Conservation (phyloP, 2,797 vertebrate genomes). For the Cynopterus sphinx region DNA sequence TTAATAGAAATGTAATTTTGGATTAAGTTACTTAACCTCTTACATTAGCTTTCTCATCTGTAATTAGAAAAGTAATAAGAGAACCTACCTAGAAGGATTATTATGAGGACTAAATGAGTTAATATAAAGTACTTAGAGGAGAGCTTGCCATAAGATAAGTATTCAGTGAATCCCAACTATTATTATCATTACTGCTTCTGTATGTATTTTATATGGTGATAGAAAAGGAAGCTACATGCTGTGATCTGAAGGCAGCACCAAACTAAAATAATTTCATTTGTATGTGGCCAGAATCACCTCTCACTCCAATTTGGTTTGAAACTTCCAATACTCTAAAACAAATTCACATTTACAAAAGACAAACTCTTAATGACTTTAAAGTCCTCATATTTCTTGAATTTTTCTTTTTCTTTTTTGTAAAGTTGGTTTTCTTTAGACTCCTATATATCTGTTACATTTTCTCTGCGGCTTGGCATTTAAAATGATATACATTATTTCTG, state of each 20-base stretch:
- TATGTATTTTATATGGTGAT: neutral
- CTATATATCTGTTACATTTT: neutral
- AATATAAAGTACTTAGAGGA: neutral
- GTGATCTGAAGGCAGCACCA: neutral
- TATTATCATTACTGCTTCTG: neutral
- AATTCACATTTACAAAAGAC: neutral
- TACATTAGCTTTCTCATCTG: neutral
- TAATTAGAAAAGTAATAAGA: neutral
- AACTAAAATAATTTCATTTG: conserved; percentile 34
- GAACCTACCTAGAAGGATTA: neutral
- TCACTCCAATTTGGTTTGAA: neutral
- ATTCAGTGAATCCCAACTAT: neutral
- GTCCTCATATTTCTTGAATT: neutral
- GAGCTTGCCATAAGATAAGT: neutral
- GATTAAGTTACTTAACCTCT: neutral
- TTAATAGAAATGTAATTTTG: neutral
- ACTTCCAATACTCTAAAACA: neutral
- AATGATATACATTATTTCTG: neutral
- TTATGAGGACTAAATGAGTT: neutral
- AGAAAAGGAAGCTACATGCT: neutral
- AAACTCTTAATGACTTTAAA: neutral
- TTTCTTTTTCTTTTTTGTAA: neutral
- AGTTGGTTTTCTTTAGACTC: neutral
- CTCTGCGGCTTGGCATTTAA: neutral
- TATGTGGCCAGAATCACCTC: neutral